Percentiles rank a stretch among this genome's conserved stretches.
These are phyloP conservation scores for Standfussiana lucernea DNA, from an alignment of 2,888 invertebrate species.

Conservation along the genomic window DNA sequence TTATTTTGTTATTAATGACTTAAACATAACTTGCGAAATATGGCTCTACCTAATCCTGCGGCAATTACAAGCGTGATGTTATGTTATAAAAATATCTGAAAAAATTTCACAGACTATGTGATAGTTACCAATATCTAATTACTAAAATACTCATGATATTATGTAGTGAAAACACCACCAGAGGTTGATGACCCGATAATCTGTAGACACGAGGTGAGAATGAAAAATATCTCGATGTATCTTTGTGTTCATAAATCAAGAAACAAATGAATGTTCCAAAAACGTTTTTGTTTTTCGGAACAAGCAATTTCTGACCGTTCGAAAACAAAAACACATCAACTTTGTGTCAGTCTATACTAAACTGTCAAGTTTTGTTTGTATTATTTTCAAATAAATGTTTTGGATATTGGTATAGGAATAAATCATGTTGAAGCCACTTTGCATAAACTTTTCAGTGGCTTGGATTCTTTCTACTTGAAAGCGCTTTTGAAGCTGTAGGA, in stretches of 20 bases:
- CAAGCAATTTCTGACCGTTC: not conserved
- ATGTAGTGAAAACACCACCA: not conserved
- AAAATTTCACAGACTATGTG: not conserved
- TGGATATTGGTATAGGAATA: not conserved
- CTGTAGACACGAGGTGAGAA: not conserved
- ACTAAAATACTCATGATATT: not conserved
- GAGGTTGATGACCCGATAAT: not conserved
- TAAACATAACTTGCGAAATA: not conserved
- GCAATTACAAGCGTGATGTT: not conserved
- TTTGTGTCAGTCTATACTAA: not conserved
- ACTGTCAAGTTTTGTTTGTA: not conserved
- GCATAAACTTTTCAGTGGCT: not conserved
- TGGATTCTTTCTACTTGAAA: not conserved
- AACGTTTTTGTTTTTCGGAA: slow-evolving; percentile 6
- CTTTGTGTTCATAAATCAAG: not conserved
- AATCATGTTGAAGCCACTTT: not conserved
- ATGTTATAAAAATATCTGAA: not conserved
- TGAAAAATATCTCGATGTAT: not conserved
- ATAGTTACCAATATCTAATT: not conserved
- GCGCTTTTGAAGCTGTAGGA: not conserved
- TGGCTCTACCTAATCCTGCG: not conserved
- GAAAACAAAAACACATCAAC: slow-evolving; percentile 9
- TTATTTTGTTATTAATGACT: not conserved
- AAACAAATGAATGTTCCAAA: slow-evolving; percentile 2
- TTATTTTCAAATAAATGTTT: not conserved